phyloP scores from a whole-genome alignment of 2,113 vertebrate genomes.

The Syngnathus floridae region DNA sequence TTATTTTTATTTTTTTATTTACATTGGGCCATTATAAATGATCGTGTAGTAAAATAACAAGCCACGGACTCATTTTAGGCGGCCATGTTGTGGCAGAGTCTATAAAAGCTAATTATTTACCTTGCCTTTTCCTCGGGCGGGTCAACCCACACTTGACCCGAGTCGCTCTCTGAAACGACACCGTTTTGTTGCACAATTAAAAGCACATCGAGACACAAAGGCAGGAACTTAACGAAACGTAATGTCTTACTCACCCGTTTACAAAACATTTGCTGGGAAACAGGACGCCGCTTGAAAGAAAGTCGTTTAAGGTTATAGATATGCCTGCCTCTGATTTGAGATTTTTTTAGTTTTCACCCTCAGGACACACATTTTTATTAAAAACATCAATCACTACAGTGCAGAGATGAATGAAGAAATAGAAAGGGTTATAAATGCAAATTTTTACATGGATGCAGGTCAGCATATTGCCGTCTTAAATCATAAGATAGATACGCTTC shows the following conservation, averaged over 20 bases:
- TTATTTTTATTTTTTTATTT: too few relatives aligned
- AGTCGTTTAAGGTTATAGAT: background rate
- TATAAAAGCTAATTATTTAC: background rate
- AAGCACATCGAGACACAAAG: background rate
- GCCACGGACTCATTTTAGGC: background rate
- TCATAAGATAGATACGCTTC: background rate
- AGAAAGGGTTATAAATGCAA: background rate
- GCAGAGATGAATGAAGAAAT: background rate
- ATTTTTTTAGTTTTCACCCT: background rate
- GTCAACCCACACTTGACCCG: background rate
- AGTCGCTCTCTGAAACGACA: background rate
- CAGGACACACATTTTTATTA: background rate
- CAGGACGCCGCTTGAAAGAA: background rate
- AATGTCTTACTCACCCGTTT: background rate
- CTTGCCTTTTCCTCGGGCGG: background rate
- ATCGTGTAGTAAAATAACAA: background rate
- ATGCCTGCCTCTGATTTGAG: slow-evolving; percentile 2
- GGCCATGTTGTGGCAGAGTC: background rate
- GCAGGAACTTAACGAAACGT: slow-evolving; percentile 3
- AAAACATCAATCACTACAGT: background rate
- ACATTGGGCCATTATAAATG: background rate
- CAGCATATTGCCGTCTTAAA: background rate
- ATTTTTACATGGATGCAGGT: background rate
- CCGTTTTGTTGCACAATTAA: background rate
- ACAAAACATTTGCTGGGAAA: background rate